Evolutionary conservation across 2,797 vertebrate genomes (phyloP).

Genomic region (Erpetoichthys calabaricus): DNA sequence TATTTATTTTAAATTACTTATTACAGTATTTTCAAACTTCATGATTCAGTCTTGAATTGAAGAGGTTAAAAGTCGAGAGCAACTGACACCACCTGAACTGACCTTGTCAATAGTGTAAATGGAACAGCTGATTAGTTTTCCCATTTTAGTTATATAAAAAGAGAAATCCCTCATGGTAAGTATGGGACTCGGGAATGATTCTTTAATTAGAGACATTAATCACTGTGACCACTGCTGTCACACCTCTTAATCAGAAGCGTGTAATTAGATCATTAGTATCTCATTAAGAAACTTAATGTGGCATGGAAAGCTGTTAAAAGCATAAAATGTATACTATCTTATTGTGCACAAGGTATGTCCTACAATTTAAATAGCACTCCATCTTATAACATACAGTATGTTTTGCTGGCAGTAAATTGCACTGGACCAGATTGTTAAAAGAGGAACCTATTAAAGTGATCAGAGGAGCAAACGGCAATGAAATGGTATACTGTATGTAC

Average conservation of each 20-base stretch:
- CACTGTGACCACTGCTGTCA: slow-evolving; percentile 35
- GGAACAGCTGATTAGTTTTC: no score
- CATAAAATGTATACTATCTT: not conserved
- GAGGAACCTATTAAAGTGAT: no score
- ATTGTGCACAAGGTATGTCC: not conserved
- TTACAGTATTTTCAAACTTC: no score
- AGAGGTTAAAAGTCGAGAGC: no score
- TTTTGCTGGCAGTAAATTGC: not conserved
- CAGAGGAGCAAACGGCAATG: no score
- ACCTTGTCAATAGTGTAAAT: no score
- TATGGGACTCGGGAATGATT: slow-evolving; percentile 4
- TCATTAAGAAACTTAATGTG: slow-evolving; percentile 67
- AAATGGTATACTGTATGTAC: no score
- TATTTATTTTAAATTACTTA: no score
- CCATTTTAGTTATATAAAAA: no score
- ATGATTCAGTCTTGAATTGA: no score
- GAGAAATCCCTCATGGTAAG: not conserved
- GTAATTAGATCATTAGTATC: slow-evolving; percentile 72
- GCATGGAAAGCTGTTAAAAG: slow-evolving; percentile 30
- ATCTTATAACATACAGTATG: no score
- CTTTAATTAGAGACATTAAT: slow-evolving; percentile 28
- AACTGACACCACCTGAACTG: no score
- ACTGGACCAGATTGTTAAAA: not conserved
- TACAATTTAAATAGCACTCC: not conserved
- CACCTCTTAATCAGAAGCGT: slow-evolving; percentile 50